Base-by-base conservation (phyloP, 2,113 vertebrate species). In the Camelus dromedarius region DNA sequence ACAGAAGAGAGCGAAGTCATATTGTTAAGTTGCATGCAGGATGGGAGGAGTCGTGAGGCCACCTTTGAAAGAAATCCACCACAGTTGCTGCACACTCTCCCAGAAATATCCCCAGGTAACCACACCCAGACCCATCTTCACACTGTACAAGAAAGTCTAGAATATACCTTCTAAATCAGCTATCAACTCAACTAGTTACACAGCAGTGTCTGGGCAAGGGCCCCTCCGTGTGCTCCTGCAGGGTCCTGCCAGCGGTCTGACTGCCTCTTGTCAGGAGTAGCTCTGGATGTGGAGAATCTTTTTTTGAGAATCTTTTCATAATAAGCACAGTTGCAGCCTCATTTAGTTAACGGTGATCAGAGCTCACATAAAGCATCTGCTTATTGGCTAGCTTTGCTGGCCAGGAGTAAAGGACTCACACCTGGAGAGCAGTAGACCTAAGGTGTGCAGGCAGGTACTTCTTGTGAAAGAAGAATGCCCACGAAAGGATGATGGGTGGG, bases 341-440 rank as follows among this genome's bases (percentile, higher is more conserved):
- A 80, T 84, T 73, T 82, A 46, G 24, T 60, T 96, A 94, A 16
- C 73, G n/a, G 11, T 28, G 77, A 87, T 46, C 54, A 90, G 87
- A 93, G 12, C 32, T 70, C 56, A 72, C 8, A 0, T 18, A 19
- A 3, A 84, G 48, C 22, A 64, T 38, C 64, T 73, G 22, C 19
- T 66, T 73, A 60, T 8, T 84, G 76, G 35, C 18, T 58, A 32
- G 26, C n/a, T 90, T 85, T 76, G 22, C 20, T 66, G 24, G 11
- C 15, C 16, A 42, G 35, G 24, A 88, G 11, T 72, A 73, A 87
- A 87, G n/a, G n/a, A 38, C n/a, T 69, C 42, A 75, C 4, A 13
- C 4, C 28, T 58, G 35, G 20, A 83, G n/a, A 75, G 11, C 76
- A 42, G 38, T 42, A 35, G n/a, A 46, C 42, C 64, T 48, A 82